phyloP scores from a whole-genome alignment of 2,888 invertebrate species.

The Julus scanicus region DNA sequence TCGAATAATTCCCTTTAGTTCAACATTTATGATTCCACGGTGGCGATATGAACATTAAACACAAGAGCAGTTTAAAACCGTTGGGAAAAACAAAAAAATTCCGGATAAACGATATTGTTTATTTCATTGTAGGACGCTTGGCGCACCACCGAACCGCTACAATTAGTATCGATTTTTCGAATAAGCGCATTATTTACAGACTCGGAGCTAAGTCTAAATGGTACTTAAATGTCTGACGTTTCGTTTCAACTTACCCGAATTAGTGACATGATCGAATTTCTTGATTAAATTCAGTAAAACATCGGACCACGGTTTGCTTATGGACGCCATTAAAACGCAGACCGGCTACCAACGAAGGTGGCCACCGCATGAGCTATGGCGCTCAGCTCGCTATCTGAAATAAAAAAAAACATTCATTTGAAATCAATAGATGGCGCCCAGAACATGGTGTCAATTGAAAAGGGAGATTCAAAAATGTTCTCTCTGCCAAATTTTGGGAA shows the following conservation, averaged over 20 bases:
- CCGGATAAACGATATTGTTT: conserved; percentile 40
- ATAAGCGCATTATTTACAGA: neutral
- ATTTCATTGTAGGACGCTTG: conserved; percentile 17
- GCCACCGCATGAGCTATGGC: neutral
- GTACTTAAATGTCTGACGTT: neutral
- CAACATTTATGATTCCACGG: too few species aligned
- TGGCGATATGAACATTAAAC: too few species aligned
- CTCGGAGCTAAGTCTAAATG: neutral
- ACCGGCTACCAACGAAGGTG: conserved; percentile 13
- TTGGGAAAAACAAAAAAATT: neutral
- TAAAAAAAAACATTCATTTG: neutral
- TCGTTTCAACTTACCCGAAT: conserved; percentile 53
- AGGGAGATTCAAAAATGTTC: neutral
- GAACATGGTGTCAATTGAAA: neutral
- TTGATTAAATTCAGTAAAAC: conserved; percentile 54
- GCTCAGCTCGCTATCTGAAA: neutral
- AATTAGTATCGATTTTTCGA: conserved; percentile 1
- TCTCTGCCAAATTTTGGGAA: conserved; percentile 30
- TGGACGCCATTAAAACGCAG: conserved; percentile 53
- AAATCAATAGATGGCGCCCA: neutral
- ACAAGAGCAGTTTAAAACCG: neutral
- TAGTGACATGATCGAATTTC: conserved; percentile 55
- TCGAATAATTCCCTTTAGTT: neutral
- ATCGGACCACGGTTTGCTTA: conserved; percentile 55
- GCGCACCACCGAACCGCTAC: conserved; percentile 6